These are phyloP conservation scores for Morone saxatilis DNA, from an alignment of 2,113 vertebrate species.

Conservation along the genomic window DNA sequence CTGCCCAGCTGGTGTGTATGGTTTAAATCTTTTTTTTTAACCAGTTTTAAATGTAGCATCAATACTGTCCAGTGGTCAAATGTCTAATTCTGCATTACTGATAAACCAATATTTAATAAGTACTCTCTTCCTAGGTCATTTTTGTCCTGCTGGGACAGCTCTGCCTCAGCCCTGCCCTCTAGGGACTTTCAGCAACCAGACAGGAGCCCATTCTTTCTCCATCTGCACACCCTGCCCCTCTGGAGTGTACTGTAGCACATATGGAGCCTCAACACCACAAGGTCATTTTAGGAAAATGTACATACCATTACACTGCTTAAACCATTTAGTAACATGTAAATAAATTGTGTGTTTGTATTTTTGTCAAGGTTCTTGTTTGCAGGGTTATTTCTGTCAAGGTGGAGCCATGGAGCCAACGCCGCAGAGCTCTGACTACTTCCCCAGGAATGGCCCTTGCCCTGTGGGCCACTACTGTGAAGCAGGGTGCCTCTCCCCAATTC, in stretches of 20 bases:
- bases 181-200: conserved; percentile 85
- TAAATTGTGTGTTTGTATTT: neutral
- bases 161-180: conserved; percentile 85
- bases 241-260: conserved; percentile 87
- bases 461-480: conserved; percentile 89
- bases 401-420: conserved; percentile 86
- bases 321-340: neutral
- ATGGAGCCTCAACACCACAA: conserved; percentile 86
- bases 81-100: neutral
- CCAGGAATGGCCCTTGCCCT: conserved; percentile 88
- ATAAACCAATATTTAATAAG: conserved; percentile 5
- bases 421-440: conserved; percentile 60
- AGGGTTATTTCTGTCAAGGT: conserved; percentile 90
- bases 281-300: conserved; percentile 76
- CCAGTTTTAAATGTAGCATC: neutral
- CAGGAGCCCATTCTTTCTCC: conserved; percentile 78
- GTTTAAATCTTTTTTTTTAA: neutral
- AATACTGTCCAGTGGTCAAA: neutral
- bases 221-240: conserved; percentile 88
- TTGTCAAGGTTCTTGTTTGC: conserved; percentile 85
- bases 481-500: conserved; percentile 84
- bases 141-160: conserved; percentile 84
- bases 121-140: conserved; percentile 83
- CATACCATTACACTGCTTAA: neutral
- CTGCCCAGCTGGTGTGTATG: conserved; percentile 88